Percentiles rank a stretch among this genome's conserved stretches.
Evolutionary conservation across 2,888 invertebrate species (phyloP).

Genomic region (Doris montereyensis): DNA sequence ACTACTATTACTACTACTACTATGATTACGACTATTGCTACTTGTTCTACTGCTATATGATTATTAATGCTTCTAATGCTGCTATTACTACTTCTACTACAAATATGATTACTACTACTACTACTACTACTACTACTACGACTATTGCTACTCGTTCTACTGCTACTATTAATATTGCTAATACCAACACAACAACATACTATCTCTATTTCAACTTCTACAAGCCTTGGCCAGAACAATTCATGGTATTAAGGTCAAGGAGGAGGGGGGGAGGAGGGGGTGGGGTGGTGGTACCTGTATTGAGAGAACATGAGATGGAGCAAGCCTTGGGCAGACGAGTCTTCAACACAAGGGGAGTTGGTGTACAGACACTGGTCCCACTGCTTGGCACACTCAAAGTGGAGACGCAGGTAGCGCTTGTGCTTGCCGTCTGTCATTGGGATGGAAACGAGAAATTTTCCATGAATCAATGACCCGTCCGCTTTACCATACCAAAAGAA

Average conservation of each 20-base stretch:
- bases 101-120: background rate
- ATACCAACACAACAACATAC: background rate
- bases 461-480: too few relatives aligned
- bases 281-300: conserved; percentile 81
- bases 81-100: background rate
- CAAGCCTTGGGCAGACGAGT: conserved; percentile 89
- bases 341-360: conserved; percentile 74
- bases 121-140: background rate
- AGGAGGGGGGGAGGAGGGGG: background rate
- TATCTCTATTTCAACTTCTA: background rate
- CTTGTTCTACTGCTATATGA: background rate
- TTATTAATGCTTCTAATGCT: background rate
- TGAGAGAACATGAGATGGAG: conserved; percentile 96
- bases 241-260: background rate
- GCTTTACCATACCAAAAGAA: too few relatives aligned
- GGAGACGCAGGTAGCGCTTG: conserved; percentile 88
- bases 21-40: background rate
- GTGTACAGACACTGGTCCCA: conserved; percentile 86
- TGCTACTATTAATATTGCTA: background rate
- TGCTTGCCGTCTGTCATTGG: conserved; percentile 86
- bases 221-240: background rate
- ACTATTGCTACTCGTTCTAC: background rate
- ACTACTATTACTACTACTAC: background rate
- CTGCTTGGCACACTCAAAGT: conserved; percentile 89
- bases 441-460: too few relatives aligned